Conservation (phyloP, 2,113 vertebrate species). For the Rhinolophus ferrumequinum region DNA sequence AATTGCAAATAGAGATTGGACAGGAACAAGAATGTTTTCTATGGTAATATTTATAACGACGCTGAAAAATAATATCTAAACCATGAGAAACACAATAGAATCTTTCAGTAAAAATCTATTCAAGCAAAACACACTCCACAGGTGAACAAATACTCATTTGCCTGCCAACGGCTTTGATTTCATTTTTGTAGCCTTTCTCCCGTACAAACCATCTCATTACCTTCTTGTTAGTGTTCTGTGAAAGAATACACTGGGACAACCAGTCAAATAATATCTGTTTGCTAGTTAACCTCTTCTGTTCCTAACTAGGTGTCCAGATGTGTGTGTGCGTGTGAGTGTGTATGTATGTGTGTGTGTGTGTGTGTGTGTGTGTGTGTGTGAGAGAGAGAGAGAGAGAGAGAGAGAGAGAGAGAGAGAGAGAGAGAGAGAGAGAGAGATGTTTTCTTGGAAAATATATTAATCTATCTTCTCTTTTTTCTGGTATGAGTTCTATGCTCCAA, state of each 20-base stretch:
- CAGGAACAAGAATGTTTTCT: conserved; percentile 11
- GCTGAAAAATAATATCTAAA: conserved; percentile 52
- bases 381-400: too few species aligned
- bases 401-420: neutral
- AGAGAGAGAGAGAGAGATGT: neutral
- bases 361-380: too few species aligned
- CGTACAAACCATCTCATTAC: conserved; percentile 26
- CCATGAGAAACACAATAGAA: conserved; percentile 21
- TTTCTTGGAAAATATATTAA: neutral
- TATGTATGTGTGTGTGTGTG: neutral
- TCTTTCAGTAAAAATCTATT: conserved; percentile 68
- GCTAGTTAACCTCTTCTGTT: neutral
- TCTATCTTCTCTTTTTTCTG: neutral
- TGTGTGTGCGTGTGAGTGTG: neutral
- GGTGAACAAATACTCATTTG: conserved; percentile 78
- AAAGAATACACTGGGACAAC: conserved; percentile 19
- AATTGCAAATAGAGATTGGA: conserved; percentile 12
- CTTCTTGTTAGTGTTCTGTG: conserved; percentile 32
- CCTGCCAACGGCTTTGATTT: conserved; percentile 50
- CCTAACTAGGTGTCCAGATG: neutral
- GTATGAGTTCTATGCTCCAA: neutral
- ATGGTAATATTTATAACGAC: conserved; percentile 60
- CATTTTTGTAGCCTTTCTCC: neutral
- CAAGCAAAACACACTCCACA: conserved; percentile 68
- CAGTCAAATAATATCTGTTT: neutral